These are phyloP conservation scores for Chondrilla cf. caribensis DNA, from an alignment of 37 sponge, comb jelly and placozoan genomes.

Conservation along the genomic window DNA sequence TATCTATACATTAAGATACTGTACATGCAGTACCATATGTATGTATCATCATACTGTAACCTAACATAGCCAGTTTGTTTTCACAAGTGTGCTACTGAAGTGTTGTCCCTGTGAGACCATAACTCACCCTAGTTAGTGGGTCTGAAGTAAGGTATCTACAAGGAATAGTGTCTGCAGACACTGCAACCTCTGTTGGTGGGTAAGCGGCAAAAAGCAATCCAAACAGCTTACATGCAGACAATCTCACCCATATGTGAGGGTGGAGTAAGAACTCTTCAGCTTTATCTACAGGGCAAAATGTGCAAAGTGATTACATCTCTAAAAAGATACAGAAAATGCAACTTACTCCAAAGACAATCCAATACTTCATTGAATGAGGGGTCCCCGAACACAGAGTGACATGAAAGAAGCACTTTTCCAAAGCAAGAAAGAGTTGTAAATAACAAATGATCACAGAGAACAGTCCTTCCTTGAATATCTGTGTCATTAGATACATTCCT, in stretches of 20 bases:
- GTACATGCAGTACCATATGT: no score
- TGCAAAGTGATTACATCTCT: not conserved
- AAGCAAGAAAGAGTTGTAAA: conserved; percentile 53
- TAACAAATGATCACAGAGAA: conserved; percentile 51
- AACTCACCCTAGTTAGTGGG: no score
- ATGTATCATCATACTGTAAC: no score
- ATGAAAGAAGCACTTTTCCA: conserved; percentile 40
- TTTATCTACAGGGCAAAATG: conserved; percentile 18
- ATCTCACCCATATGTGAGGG: conserved; percentile 82
- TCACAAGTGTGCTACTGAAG: no score
- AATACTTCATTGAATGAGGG: not conserved
- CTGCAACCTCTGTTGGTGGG: conserved; percentile 44
- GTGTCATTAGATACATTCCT: not conserved
- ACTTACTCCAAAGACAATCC: conserved; percentile 62
- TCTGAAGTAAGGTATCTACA: no score
- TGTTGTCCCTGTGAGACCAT: no score
- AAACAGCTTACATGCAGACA: conserved; percentile 47
- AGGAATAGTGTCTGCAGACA: no score
- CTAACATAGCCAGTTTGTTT: no score
- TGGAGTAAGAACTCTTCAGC: conserved; percentile 49
- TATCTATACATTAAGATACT: no score
- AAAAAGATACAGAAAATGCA: not conserved
- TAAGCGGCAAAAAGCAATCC: conserved; percentile 70
- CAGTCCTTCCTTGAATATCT: no score
- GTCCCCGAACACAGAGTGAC: conserved; percentile 18